Base-by-base conservation (phyloP, 1,140 invertebrate species). In the Olivierus martensii region DNA sequence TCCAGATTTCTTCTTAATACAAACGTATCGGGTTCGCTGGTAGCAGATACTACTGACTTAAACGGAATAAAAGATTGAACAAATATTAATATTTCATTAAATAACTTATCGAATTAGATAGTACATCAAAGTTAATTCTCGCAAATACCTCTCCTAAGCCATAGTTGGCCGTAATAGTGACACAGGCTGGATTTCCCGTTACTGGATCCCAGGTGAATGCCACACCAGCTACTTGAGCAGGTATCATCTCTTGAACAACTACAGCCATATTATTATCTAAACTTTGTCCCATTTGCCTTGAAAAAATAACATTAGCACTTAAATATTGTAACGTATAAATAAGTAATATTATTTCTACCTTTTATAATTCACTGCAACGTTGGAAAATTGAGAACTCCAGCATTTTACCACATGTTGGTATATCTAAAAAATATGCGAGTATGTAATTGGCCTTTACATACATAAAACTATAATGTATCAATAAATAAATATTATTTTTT, bases 181-280 rank as follows among this genome's bases (percentile, higher is more conserved):
- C 75, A 41, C 18, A 10, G 2, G 73, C 68, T 0, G 80, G 77
- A 67, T 82, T 77, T 0, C 77, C 81, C 37, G 74, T 77, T 0
- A 75, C 71, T 0, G 85, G 84, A 67, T 88, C 78, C 43, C 76
- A 71, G 0, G 84, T 85, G 65, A 88, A 88, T 64, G 88, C 67
- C 0, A 88, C 85, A 9, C 86, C 83, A 15, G 85, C 80, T 2
- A 73, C 67, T 41, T 79, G 74, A 9, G 83, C 73, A 18, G 71
- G 58, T 11, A 85, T 78, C 79, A 89, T 80, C 61, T 75, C 73
- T 65, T 90, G 86, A 9, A 89, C 71, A n/a, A 86, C 83, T 14
- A 89, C 84, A 2, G 75, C 84, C 73, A 87, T 84, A 15, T 74
- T 69, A 6, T 76, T 71, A 37, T 72, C 67, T 39, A 84, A 68